Evolutionary conservation across 2,113 vertebrate genomes (phyloP), one percentile per base, ranked within the genome.

Genomic region (Tursiops truncatus): DNA sequence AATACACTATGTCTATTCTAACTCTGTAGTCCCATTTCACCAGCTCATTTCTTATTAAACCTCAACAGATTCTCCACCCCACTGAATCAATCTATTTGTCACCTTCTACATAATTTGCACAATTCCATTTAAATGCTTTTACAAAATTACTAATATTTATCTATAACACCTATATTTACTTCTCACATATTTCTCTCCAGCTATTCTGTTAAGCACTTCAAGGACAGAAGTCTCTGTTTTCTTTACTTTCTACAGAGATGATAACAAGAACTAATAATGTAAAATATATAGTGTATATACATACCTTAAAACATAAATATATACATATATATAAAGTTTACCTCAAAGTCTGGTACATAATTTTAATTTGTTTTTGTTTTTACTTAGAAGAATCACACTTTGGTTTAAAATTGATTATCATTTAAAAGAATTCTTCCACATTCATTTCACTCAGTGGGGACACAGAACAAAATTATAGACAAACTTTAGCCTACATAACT

Each of bases 331-430:
- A 33, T n/a, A 76, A 25, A 50, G 47, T 73, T 74, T 73, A 73
- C 58, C 28, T 96, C 58, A 86, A 92, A 92, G 17, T 77, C 28
- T 88, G 67, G 60, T 26, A 79, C 28, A 73, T 38, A 81, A 91
- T 68, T 70, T 87, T 71, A 33, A 38, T 94, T 62, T 85, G 6
- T 26, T 90, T 93, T 96, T 85, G 28, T 25, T 93, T 96, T 80
- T 93, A 73, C 21, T 96, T 92, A 95, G n/a, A 95, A 86, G 36
- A 95, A 84, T 90, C 36, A 91, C 4, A 95, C 26, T 93, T 96
- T 68, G 36, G 20, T 23, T 91, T 96, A 95, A 94, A 97, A 87
- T 18, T 80, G 56, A 91, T 62, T 77, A 63, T 47, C 38, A 96
- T 73, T 84, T 91, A 88, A 70, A 94, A 92, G 36, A 65, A 87